Evolutionary conservation across 2,888 invertebrate genomes (phyloP).

Genomic region (Catocala fraxini): DNA sequence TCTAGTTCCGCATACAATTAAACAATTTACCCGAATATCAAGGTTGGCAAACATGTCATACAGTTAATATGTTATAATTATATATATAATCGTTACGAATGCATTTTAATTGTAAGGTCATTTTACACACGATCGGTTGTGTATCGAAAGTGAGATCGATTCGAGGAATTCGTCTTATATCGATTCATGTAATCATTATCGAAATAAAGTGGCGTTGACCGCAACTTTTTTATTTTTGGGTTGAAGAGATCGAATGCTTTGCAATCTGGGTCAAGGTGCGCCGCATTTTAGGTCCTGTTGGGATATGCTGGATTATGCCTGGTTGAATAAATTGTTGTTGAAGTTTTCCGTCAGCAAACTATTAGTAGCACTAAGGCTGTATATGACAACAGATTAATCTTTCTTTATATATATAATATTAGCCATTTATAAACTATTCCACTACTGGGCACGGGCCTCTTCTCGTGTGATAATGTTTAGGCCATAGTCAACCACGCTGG

Average conservation of each 20-base stretch:
- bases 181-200: neutral
- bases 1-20: slow-evolving; percentile 14
- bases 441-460: too few species aligned
- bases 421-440: too few species aligned
- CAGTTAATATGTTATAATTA: slow-evolving; percentile 3
- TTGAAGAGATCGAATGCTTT: neutral
- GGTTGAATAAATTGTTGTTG: too few species aligned
- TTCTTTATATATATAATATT: too few species aligned
- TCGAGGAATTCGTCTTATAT: neutral
- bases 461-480: too few species aligned
- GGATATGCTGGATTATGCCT: too few species aligned
- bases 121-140: slow-evolving; percentile 23
- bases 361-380: too few species aligned
- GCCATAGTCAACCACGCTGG: too few species aligned
- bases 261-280: neutral
- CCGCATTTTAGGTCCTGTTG: too few species aligned
- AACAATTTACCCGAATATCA: slow-evolving; percentile 13
- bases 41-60: slow-evolving; percentile 21
- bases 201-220: neutral
- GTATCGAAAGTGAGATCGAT: slow-evolving; percentile 5
- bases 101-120: slow-evolving; percentile 29
- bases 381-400: too few species aligned
- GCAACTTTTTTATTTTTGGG: neutral
- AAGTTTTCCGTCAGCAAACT: too few species aligned
- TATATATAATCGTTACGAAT: slow-evolving; percentile 8